Base-by-base conservation (phyloP, 2,113 vertebrate genomes). In the Aegotheles bennettii region DNA sequence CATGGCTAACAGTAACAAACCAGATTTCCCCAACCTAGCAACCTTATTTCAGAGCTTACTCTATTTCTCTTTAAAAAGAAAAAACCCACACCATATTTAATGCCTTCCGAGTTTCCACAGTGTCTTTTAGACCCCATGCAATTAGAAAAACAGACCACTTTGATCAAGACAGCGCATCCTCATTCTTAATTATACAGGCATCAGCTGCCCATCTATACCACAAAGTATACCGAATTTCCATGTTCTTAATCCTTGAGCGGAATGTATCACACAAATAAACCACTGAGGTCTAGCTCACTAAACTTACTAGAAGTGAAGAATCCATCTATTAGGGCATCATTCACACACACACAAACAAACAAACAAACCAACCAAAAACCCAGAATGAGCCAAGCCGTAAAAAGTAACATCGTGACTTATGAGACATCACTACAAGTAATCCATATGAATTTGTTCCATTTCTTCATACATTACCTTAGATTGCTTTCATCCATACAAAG, bases 401-500 rank as follows among this genome's bases (percentile, higher is more conserved):
- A 83, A 77, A 2, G 2, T 33, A n/a, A 51, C 63, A 85, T 68
- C 42, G 40, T 38, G 38, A 90, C 31, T 90, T 47, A 38, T 2
- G 20, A 88, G 40, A 56, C 42, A 88, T 28, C 45, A 33, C 23
- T 68, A 47, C 21, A 88, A 81, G 53, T 51, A 90, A 88, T 42
- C 59, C 50, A 35, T 6, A 42, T 23, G 11, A 71, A 75, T 76
- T 60, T 69, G n/a, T 79, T 80, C 26, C 3, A 28, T 43, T 74
- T 84, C 59, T 75, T 68, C 63, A 95, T 88, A 90, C 90, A 47
- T 97, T 97, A 99, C 99, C 98, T 99, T 93, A 99, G 91, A 84
- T 99, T 99, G 98, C 97, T 99, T 89, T 99, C 99, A 85, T 99
- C 99, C 99, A 99, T 99, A 94, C 99, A 99, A 6, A 99, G 98